phyloP scores from a whole-genome alignment of 2,113 vertebrate genomes.

The Rhadina sibilatrix region DNA sequence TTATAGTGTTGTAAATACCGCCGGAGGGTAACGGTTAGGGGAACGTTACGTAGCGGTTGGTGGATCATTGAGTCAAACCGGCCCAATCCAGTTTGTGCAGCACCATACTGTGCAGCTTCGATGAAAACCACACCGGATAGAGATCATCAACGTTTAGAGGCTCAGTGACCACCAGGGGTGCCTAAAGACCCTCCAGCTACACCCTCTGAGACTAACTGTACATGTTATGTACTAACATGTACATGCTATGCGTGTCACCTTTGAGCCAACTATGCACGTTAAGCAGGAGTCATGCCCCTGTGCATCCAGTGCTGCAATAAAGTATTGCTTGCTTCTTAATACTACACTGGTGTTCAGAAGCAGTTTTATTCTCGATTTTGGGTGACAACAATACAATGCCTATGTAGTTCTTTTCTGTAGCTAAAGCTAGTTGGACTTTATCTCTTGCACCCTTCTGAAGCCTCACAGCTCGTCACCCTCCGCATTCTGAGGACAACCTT shows the following conservation, averaged over 20 bases:
- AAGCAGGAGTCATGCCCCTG: background rate
- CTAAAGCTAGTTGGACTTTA: background rate
- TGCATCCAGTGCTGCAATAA: background rate
- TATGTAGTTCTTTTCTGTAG: fast-evolving
- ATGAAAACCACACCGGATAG: background rate
- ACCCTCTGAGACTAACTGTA: background rate
- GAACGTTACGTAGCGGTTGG: fast-evolving
- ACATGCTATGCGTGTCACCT: no score
- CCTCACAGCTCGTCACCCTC: background rate
- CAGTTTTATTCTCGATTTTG: background rate
- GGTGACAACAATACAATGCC: background rate
- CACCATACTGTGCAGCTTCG: background rate
- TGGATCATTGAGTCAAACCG: background rate
- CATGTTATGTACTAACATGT: no score
- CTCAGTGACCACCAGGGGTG: background rate
- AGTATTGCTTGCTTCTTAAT: background rate
- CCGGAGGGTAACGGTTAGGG: no score
- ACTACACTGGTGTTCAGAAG: background rate
- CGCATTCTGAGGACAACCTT: background rate
- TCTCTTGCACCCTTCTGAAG: background rate
- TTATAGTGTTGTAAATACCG: fast-evolving
- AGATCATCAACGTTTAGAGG: background rate
- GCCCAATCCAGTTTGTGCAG: background rate
- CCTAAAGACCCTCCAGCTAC: background rate
- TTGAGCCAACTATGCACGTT: no score